phyloP scores from a whole-genome alignment of 1,140 invertebrate genomes.

The Bursaphelenchus mucronatus region DNA sequence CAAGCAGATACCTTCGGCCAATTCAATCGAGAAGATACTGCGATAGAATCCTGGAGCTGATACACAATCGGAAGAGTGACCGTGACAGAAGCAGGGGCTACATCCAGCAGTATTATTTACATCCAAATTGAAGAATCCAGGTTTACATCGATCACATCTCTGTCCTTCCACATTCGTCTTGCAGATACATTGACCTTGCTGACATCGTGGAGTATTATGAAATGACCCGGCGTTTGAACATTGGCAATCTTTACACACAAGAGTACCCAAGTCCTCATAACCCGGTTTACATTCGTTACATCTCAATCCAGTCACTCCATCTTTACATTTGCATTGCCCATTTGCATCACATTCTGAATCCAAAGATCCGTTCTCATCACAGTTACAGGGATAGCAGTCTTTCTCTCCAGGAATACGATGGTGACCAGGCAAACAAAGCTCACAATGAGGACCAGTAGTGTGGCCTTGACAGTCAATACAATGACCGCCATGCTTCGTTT shows the following conservation, averaged over 20 bases:
- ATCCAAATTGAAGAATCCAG: slow-evolving; percentile 88
- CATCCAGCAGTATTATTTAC: slow-evolving; percentile 85
- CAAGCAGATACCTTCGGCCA: no score
- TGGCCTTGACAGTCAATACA: slow-evolving; percentile 88
- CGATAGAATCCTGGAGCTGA: slow-evolving; percentile 78
- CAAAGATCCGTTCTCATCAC: slow-evolving; percentile 79
- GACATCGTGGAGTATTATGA: slow-evolving; percentile 75
- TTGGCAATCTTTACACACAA: slow-evolving; percentile 72
- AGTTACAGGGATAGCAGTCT: slow-evolving; percentile 78
- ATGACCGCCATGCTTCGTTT: slow-evolving; percentile 88
- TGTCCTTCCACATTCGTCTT: slow-evolving; percentile 87
- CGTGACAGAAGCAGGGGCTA: slow-evolving; percentile 95
- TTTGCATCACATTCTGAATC: slow-evolving; percentile 81
- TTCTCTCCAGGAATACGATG: slow-evolving; percentile 69
- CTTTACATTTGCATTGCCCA: slow-evolving; percentile 68
- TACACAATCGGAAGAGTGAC: slow-evolving; percentile 84
- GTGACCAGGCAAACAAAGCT: slow-evolving; percentile 79
- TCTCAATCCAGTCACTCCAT: slow-evolving; percentile 63
- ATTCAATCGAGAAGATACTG: neutral
- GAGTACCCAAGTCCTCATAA: slow-evolving; percentile 33
- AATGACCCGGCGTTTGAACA: slow-evolving; percentile 77
- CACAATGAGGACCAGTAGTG: slow-evolving; percentile 76
- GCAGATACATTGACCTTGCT: slow-evolving; percentile 76
- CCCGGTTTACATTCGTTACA: slow-evolving; percentile 39
- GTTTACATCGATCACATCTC: slow-evolving; percentile 82